Evolutionary conservation across 2,113 vertebrate species (phyloP).

Genomic region (Phalacrocorax pelagicus): DNA sequence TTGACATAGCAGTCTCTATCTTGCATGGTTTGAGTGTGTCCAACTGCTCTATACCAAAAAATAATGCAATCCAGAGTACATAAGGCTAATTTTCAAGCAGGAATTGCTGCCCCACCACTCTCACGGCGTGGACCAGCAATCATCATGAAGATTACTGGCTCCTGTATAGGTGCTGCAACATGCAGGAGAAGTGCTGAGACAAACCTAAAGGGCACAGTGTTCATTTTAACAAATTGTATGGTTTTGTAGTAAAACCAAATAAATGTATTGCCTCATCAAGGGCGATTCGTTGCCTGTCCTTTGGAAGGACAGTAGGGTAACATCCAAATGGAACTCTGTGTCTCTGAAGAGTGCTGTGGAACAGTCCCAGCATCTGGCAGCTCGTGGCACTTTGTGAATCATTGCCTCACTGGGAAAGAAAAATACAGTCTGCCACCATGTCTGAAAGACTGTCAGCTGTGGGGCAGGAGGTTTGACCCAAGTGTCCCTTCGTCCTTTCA

Average conservation of each 20-base stretch:
- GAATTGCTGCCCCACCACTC: background rate
- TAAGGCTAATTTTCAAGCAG: background rate
- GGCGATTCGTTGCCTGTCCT: background rate
- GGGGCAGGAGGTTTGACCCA: background rate
- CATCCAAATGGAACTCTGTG: background rate
- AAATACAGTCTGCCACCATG: background rate
- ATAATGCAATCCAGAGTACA: background rate
- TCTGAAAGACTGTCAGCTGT: background rate
- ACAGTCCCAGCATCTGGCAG: background rate
- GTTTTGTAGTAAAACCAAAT: background rate
- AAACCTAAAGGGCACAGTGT: background rate
- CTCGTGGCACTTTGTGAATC: background rate
- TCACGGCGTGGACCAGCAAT: background rate
- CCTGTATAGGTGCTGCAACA: background rate
- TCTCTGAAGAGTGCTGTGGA: background rate
- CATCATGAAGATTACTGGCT: background rate
- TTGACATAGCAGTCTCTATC: background rate
- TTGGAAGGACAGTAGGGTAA: background rate
- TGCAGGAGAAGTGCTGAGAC: background rate
- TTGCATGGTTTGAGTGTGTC: background rate
- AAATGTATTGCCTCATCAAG: background rate
- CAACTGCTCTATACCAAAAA: background rate
- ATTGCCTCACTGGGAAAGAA: background rate
- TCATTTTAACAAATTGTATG: background rate
- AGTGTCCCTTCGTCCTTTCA: background rate